Conservation (phyloP, 2,797 vertebrate genomes). For the Atherinosoma microstoma region DNA sequence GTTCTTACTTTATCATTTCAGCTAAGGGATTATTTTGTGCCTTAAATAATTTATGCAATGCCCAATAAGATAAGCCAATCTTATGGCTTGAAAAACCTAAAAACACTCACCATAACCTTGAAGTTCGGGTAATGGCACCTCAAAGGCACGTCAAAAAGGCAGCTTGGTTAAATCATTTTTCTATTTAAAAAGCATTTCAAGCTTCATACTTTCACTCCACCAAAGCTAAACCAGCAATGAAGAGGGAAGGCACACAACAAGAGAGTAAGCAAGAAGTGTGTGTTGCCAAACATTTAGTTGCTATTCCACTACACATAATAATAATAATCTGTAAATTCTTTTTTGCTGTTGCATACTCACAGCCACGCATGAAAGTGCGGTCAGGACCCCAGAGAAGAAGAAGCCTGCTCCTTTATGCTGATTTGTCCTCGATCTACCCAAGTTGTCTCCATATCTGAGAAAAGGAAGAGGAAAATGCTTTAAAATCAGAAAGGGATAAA, state of each 20-base stretch:
- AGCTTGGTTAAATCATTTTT: background rate
- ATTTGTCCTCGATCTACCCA: conserved; percentile 67
- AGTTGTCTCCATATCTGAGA: conserved; percentile 83
- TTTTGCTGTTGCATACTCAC: conserved; percentile 55
- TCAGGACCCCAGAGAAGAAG: conserved; percentile 93
- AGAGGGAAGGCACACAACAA: background rate
- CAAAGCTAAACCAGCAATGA: background rate
- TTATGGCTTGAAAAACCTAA: background rate
- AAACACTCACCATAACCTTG: background rate
- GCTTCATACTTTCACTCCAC: too few relatives aligned
- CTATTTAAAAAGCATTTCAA: background rate
- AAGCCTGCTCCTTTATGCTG: conserved; percentile 86
- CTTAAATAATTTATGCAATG: background rate
- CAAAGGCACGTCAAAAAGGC: background rate
- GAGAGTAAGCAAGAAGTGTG: too few relatives aligned
- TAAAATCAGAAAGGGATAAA: background rate
- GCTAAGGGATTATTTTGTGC: too few relatives aligned
- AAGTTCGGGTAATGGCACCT: background rate
- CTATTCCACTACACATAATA: background rate
- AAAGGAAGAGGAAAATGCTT: background rate
- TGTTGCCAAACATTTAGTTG: too few relatives aligned
- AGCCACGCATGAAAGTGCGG: conserved; percentile 87
- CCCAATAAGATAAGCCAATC: background rate
- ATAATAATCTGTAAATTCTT: background rate
- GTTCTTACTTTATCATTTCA: too few relatives aligned